Base-by-base conservation (phyloP, 2,797 vertebrate genomes). In the Phoebastria nigripes region DNA sequence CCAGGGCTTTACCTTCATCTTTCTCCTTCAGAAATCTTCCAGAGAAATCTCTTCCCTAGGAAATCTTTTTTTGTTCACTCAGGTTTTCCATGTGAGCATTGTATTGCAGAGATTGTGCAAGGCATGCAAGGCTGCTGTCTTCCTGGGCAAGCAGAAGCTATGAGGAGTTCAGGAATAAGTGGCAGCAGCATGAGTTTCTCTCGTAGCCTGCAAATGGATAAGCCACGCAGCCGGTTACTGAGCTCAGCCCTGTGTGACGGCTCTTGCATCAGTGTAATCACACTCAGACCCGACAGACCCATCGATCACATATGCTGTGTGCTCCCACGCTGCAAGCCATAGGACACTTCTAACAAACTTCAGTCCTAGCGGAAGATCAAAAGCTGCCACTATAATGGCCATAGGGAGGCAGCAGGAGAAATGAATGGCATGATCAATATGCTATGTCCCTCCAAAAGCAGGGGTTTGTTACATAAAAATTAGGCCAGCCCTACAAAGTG, bases 261-360 rank as follows among this genome's bases (percentile, higher is more conserved):
- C 25, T 87, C 37, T 37, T 65, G 35, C 29, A 26, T 6, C 16
- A 22, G 9, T 4, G 2, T 10, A 22, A 42, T 37, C 62, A 61
- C 39, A 26, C 29, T 24, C 47, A 65, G 52, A 33, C 17, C 35
- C 2, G 0, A 42, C 11, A 2, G 15, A 67, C 15, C 20, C 37
- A 42, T 51, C 5, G 3, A 0, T 61, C 56, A 42, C 1, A 0
- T 44, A 4, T 11, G 16, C 39, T 54, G 42, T 5, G 0, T 31
- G 37, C 26, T 72, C 71, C 58, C 62, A 21, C 0, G 1, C 51
- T 78, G 55, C 46, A 83, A 69, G n/a, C 10, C 3, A 10, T 9
- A 18, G n/a, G 54, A 77, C 19, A 35, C 8, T 46, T 67, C 28
- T 56, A 37, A 51, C 21, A 66, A 47, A 51, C 49, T 28, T 88